Evolutionary conservation across 2,797 vertebrate species (phyloP), one percentile per base, ranked within the genome.

Genomic region (Neomorphus geoffroyi): DNA sequence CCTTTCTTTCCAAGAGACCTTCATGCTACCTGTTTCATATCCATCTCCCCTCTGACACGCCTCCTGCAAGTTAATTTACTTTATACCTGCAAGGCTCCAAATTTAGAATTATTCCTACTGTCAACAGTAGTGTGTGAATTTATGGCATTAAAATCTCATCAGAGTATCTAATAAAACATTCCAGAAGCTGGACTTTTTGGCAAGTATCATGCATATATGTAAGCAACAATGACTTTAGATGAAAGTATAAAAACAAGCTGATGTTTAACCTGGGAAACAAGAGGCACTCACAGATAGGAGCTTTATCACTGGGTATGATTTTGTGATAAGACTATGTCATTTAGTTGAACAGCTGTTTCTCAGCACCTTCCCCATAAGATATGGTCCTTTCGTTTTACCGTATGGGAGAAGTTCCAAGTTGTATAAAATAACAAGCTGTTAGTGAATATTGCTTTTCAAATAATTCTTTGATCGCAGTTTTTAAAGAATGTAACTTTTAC

Each of bases 251-350:
- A 54, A 65, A 30, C 26, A 84, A 54, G 58, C 35, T 93, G 48
- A 73, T 73, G 64, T 72, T 92, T 89, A 80, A 82, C 27, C 37
- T 66, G 66, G 39, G 77, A 86, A 88, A 83, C n/a, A 30, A 75
- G 41, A 50, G 43, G 13, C 8, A 14, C 19, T 54, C 43, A 18
- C 58, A 88, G 80, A 26, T 23, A 41, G 43, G 50, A 86, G 17
- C 50, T 48, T 4, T 5, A 37, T 26, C 14, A 61, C 45, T 53
- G 33, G 41, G 41, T 33, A 5, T 64, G 48, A 71, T 80, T 67
- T 14, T 65, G 48, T 74, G 53, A 41, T 74, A 78, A 82, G 35
- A 21, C 6, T n/a, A 35, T 62, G 48, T 39, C 48, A 64, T 88
- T 82, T 50, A 48, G 7, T 1, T 57, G 45, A 86, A 69, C 35